Conservation (phyloP, 2,797 vertebrate species). For the Phyllotis vaccarum region DNA sequence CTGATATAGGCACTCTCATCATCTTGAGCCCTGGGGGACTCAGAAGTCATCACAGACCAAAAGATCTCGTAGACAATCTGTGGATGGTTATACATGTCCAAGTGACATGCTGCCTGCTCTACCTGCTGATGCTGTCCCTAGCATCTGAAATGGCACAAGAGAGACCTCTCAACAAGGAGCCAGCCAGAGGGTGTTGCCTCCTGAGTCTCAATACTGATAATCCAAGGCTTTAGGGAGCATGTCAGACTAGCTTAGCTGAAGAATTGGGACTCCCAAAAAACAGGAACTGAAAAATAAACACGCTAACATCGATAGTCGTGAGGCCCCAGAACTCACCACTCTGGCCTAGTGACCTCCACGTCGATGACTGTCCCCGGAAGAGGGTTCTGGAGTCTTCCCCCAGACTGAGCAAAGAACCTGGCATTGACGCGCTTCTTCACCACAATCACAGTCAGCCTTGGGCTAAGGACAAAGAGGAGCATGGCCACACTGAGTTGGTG, state of each 20-base stretch:
- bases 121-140: neutral
- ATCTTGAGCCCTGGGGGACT: neutral
- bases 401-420: slow-evolving; percentile 92
- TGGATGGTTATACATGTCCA: neutral
- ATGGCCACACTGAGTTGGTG: neutral
- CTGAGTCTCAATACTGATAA: neutral
- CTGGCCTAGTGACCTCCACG: slow-evolving; percentile 94
- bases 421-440: slow-evolving; percentile 95
- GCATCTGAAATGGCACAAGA: neutral
- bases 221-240: neutral
- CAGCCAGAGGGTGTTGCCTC: neutral
- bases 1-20: neutral
- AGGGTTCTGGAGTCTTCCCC: slow-evolving; percentile 91
- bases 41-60: neutral
- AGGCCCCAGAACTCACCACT: slow-evolving; percentile 91
- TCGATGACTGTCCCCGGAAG: slow-evolving; percentile 96
- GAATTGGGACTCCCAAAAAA: neutral
- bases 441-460: slow-evolving; percentile 95
- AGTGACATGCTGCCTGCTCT: neutral
- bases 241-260: neutral
- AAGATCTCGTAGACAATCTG: neutral
- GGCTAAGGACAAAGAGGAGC: slow-evolving; percentile 85
- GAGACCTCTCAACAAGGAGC: neutral
- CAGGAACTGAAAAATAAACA: neutral
- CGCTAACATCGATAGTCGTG: too few species aligned